These are phyloP conservation scores for Ptychadena robeensis DNA, from an alignment of 2,797 vertebrate genomes.

Conservation along the genomic window DNA sequence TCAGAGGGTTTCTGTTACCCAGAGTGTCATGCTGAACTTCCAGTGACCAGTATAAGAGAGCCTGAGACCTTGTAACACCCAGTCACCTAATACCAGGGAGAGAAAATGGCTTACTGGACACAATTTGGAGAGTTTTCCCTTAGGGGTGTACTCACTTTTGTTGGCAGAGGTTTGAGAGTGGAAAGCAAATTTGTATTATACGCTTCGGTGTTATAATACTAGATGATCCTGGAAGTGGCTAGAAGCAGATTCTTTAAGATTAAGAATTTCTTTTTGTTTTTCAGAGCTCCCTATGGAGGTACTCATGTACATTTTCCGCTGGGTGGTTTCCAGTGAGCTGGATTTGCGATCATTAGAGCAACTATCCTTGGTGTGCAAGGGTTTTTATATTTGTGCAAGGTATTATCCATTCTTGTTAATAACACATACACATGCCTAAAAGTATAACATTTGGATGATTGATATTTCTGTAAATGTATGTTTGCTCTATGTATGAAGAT, in stretches of 20 bases:
- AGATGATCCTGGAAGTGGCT: not conserved
- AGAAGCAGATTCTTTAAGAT: not conserved
- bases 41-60: no score
- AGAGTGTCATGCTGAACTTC: no score
- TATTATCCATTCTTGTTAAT: conserved; percentile 65
- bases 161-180: no score
- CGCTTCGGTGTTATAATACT: not conserved
- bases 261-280: conserved; percentile 7
- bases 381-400: conserved; percentile 98
- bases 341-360: conserved; percentile 95
- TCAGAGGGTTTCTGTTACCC: no score
- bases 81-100: no score
- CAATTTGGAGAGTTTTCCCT: no score
- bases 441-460: not conserved
- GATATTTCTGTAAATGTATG: no score
- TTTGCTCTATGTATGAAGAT: no score
- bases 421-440: not conserved
- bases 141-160: no score
- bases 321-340: conserved; percentile 97
- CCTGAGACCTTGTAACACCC: no score
- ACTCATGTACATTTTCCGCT: conserved; percentile 97
- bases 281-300: conserved; percentile 92
- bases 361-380: conserved; percentile 92
- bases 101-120: no score
- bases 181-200: no score